Conservation (phyloP, 2,797 vertebrate species). For the Phylloscopus collybita region DNA sequence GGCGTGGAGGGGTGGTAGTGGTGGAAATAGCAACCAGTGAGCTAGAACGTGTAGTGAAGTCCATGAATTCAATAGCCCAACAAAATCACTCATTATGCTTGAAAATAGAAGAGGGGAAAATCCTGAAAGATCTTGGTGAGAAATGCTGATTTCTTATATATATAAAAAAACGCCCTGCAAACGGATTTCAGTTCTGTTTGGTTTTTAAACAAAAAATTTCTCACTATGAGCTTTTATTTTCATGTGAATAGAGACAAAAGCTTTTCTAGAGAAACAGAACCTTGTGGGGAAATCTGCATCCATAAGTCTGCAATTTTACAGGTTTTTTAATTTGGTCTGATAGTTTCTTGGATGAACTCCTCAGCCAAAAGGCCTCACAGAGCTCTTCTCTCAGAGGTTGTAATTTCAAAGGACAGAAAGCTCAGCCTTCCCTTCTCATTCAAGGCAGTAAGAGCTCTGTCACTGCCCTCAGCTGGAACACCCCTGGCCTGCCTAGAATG, state of each 20-base stretch:
- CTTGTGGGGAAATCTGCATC: neutral
- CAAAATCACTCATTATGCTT: neutral
- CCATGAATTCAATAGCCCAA: neutral
- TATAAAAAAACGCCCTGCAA: neutral
- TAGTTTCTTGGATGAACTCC: neutral
- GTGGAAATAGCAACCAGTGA: neutral
- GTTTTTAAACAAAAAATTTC: neutral
- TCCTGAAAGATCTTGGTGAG: neutral
- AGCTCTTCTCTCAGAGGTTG: neutral
- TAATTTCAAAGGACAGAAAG: neutral
- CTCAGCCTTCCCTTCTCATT: neutral
- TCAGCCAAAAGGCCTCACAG: neutral
- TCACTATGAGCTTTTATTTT: neutral
- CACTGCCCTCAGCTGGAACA: neutral
- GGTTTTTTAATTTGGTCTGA: neutral
- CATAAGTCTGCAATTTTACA: neutral
- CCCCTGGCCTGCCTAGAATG: neutral
- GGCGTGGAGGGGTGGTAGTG: neutral
- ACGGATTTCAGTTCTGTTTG: neutral
- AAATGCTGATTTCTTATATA: neutral
- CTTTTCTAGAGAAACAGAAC: neutral
- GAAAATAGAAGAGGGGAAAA: neutral
- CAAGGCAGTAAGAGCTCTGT: neutral
- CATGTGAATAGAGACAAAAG: neutral
- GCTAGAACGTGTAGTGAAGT: neutral